Base-by-base conservation (phyloP, 2,797 vertebrate genomes). In the Oreonectes daqikongensis region DNA sequence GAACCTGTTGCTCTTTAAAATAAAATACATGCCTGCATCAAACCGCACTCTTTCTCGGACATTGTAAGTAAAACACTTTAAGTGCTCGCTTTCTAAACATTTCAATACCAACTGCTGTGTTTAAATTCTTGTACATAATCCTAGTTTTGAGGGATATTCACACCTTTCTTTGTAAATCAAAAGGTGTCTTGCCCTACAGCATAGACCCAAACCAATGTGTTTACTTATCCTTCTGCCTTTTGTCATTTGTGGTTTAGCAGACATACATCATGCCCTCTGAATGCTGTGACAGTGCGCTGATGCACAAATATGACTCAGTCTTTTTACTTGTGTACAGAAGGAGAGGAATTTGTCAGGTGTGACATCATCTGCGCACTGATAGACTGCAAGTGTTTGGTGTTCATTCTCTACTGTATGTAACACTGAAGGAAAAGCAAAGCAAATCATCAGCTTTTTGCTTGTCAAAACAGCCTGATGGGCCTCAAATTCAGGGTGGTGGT, bases 301-400 rank as follows among this genome's bases (percentile, higher is more conserved):
- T 67, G 72, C 46, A 57, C 53, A 48, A 59, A 60, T 59, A 69
- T 75, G 72, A 69, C 72, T 79, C 57, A 38, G 24, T 59, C 42
- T 48, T 18, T 71, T 77, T 18, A 63, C 32, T 74, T 38, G 48
- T 57, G n/a, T 69, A 22, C 42, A 20, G 60, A 69, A 53, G 32
- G 68, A 52, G 35, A 74, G 69, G 69, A 79, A 77, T 73, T 72
- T 64, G 53, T 42, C 48, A 75, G 44, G 53, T 42, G 28, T 67
- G 65, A 83, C 67, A 65, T 79, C 69, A 77, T 57, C 17, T 30
- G 46, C 15, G 18, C 53, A 66, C 70, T 46, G 72, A 78, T 79
- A 72, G 72, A 24, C 59, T 81, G 74, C 46, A 50, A 42, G 38
- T 78, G 69, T 79, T 77, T 79, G 53, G 65, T 30, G 59, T 74